Evolutionary conservation across 2,888 invertebrate genomes (phyloP), one percentile per base, ranked within the genome.

Genomic region (Metopia argyrocephala): DNA sequence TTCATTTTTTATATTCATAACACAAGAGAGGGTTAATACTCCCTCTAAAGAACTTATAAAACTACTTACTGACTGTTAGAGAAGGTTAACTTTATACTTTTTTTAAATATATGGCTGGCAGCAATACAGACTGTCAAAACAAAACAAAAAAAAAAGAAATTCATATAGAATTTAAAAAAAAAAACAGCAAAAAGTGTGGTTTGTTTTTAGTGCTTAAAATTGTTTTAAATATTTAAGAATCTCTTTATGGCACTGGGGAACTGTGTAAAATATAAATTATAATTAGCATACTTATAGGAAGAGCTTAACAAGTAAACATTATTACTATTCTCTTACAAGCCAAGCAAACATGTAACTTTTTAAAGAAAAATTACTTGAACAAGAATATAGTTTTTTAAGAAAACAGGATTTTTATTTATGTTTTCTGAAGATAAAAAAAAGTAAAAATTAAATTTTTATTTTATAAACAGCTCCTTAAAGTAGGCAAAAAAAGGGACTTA

Each of bases 211-310:
- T 31, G n/a, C n/a, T 62, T n/a, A 64, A 59, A 61, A 20, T 38
- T 65, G 59, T 12, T 57, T 52, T 56, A 45, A 65, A 56, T 64
- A 73, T 64, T 73, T 65, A 78, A 48, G 54, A 28, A 27, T 64
- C 62, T 46, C 23, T 56, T 31, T 12, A 31, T 12, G 12, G 7
- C 12, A 31, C 31, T 12, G 31, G 38, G 38, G 15, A 12, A 38
- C 38, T n/a, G 4, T 38, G 38, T 38, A 38, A 38, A 21, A 20
- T 57, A 23, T 31, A 48, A 65, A 48, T 65, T 38, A 38, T 25
- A 57, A 57, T 73, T 48, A 56, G n/a, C 23, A 64, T 73, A 65
- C 28, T 64, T 73, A 46, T 56, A 46, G 48, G 48, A n/a, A n/a
- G 20, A 2, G 27, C 12, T 9, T 27, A 5, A 38, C 38, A 54